These are phyloP conservation scores for Crotalus viridis DNA, from an alignment of 2,113 vertebrate species.

Conservation along the genomic window DNA sequence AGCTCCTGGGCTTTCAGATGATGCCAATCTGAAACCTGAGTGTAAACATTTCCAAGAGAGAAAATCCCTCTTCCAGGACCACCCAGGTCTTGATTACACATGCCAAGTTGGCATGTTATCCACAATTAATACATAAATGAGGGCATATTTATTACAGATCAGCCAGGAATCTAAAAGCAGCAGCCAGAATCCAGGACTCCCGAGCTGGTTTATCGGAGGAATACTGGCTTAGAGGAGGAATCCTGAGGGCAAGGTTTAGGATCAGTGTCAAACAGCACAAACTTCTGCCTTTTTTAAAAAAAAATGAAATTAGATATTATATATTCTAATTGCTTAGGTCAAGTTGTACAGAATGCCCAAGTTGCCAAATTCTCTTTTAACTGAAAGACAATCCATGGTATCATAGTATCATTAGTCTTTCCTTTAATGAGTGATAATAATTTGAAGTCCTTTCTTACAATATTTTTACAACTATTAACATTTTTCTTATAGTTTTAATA, in stretches of 20 bases:
- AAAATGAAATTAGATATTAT: not conserved
- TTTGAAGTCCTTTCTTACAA: not conserved
- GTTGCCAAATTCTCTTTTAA: not conserved
- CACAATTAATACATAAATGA: not conserved
- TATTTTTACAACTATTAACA: not conserved
- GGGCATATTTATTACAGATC: not conserved
- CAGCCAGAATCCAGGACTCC: not conserved
- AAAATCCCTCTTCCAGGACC: not conserved
- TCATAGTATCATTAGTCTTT: not conserved
- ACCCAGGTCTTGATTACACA: not conserved
- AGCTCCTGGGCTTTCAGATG: not conserved
- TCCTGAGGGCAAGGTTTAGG: not conserved
- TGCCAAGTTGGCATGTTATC: not conserved
- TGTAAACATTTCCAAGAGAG: not conserved
- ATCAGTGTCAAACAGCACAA: not conserved
- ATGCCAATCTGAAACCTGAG: not conserved
- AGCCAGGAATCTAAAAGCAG: not conserved
- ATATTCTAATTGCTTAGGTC: not conserved
- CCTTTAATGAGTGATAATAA: not conserved
- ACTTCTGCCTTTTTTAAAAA: not conserved
- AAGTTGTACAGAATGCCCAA: not conserved
- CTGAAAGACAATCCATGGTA: not conserved
- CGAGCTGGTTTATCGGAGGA: not conserved
- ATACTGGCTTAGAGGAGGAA: not conserved
- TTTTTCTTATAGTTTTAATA: not conserved